Evolutionary conservation across 2,888 invertebrate genomes (phyloP).

Genomic region (Leptopilina myrica): DNA sequence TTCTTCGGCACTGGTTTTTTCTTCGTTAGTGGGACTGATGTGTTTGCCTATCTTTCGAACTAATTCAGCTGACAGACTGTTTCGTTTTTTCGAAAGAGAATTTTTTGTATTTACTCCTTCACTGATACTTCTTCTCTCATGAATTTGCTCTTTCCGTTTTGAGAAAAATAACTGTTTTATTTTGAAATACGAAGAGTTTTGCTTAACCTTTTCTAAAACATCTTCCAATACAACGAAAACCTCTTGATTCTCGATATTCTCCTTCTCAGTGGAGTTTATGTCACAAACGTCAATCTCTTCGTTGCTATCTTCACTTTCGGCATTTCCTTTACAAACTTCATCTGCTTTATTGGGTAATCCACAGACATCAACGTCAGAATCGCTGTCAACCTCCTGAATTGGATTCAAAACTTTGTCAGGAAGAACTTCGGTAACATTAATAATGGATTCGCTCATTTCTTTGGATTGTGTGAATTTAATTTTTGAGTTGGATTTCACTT

Average conservation of each 20-base stretch:
- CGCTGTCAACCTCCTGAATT: not conserved
- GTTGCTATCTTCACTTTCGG: not conserved
- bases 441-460: too few species aligned
- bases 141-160: not conserved
- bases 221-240: constrained; percentile 13
- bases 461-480: too few species aligned
- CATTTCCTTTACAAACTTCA: not conserved
- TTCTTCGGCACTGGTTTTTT: not conserved
- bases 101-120: not conserved
- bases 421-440: not conserved
- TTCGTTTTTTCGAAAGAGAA: not conserved
- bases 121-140: not conserved
- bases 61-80: not conserved
- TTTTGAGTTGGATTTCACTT: too few species aligned
- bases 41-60: not conserved
- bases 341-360: not conserved
- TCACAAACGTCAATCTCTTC: not conserved
- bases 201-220: not conserved
- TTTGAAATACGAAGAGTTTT: not conserved
- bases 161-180: not conserved
- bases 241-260: not conserved
- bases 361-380: constrained; percentile 11
- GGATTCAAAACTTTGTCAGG: not conserved
- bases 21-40: not conserved
- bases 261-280: not conserved